A percentile compares a stretch with the other conserved stretches of the same genome.
Conservation (phyloP, 2,888 invertebrate genomes). For the Megamerina dolium region DNA sequence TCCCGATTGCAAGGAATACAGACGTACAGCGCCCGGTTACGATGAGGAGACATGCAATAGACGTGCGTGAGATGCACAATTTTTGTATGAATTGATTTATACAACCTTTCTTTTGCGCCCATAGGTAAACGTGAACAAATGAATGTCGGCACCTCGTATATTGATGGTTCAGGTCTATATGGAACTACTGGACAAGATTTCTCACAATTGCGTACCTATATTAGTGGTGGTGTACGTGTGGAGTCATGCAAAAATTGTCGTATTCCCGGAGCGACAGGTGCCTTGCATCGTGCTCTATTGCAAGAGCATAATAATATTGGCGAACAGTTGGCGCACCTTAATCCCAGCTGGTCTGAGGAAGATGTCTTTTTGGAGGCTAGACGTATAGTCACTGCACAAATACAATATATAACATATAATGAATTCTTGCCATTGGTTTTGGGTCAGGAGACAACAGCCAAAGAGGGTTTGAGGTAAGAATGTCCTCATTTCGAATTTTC, state of each 20-base stretch:
- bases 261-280: slow-evolving; percentile 61
- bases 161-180: slow-evolving; percentile 79
- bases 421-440: slow-evolving; percentile 75
- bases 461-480: slow-evolving; percentile 55
- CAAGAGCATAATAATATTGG: slow-evolving; percentile 78
- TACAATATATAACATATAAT: slow-evolving; percentile 78
- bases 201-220: slow-evolving; percentile 63
- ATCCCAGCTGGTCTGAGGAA: slow-evolving; percentile 75
- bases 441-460: slow-evolving; percentile 52
- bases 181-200: slow-evolving; percentile 66
- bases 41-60: slow-evolving; percentile 59
- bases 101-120: neutral
- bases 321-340: slow-evolving; percentile 60
- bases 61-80: slow-evolving; percentile 50
- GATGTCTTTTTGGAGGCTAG: slow-evolving; percentile 69
- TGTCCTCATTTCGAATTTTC: neutral
- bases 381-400: slow-evolving; percentile 67
- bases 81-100: neutral
- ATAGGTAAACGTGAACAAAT: slow-evolving; percentile 72
- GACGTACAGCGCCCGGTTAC: slow-evolving; percentile 63
- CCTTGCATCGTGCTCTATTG: slow-evolving; percentile 65
- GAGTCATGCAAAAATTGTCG: slow-evolving; percentile 62
- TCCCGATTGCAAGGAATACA: slow-evolving; percentile 59
- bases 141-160: slow-evolving; percentile 75
- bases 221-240: slow-evolving; percentile 64